phyloP scores from a whole-genome alignment of 2,113 vertebrate species.

The mouse (Mus musculus) region GRCm39 chr2:53458001-53458500 shows the following conservation, averaged over 20 bases:
- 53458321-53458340: not conserved
- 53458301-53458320: not conserved
- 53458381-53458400: not conserved
- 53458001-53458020: not conserved
- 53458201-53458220: not conserved
- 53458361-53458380: not conserved
- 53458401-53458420: too few species aligned
- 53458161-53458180: not conserved
- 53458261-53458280: slow-evolving; percentile 16
- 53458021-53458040: not conserved
- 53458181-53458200: slow-evolving; percentile 18
- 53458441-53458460: too few species aligned
- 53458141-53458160: not conserved
- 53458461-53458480: too few species aligned
- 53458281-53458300: not conserved
- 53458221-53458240: slow-evolving; percentile 1
- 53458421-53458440: too few species aligned
- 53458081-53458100: not conserved
- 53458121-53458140: not conserved
- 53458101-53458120: not conserved
- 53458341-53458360: not conserved
- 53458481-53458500: too few species aligned
- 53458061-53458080: not conserved
- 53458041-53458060: not conserved
- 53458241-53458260: not conserved